phyloP scores from a whole-genome alignment of 2,113 vertebrate species.

The Zingel zingel region DNA sequence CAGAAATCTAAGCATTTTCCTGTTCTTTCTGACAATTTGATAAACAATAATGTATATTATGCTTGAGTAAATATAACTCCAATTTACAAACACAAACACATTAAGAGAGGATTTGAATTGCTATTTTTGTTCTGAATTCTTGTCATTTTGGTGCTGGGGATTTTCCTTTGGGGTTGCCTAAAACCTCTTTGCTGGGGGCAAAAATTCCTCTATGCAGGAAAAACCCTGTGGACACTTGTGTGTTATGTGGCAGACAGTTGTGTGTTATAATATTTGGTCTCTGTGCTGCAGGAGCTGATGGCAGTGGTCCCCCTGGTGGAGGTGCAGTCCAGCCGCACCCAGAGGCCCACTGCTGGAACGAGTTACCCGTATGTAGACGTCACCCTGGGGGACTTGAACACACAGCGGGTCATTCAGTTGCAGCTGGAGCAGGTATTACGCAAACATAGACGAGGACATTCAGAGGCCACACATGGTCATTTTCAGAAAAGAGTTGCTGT shows the following conservation, averaged over 20 bases:
- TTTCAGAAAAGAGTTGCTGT: not conserved
- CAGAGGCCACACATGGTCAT: not conserved
- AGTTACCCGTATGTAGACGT: slow-evolving; percentile 96
- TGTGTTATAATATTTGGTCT: slow-evolving; percentile 9
- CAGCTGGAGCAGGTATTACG: slow-evolving; percentile 93
- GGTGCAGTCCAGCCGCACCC: slow-evolving; percentile 92
- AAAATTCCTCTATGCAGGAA: too few species aligned
- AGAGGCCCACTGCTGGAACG: slow-evolving; percentile 86
- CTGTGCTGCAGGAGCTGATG: slow-evolving; percentile 86
- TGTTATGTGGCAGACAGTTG: not conserved
- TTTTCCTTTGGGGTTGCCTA: too few species aligned
- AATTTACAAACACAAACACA: too few species aligned
- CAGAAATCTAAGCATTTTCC: too few species aligned
- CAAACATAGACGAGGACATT: slow-evolving; percentile 21
- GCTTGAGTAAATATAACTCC: too few species aligned
- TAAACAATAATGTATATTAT: too few species aligned
- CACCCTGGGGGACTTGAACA: slow-evolving; percentile 86
- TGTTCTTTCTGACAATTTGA: too few species aligned
- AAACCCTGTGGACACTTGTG: too few species aligned
- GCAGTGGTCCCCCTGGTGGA: slow-evolving; percentile 89
- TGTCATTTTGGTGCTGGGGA: too few species aligned
- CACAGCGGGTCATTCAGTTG: slow-evolving; percentile 90
- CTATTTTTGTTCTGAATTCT: too few species aligned
- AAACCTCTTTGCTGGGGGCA: too few species aligned
- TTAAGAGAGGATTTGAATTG: too few species aligned